Base-by-base conservation (phyloP, 2,797 vertebrate species). In the Pyrocephalus nanus region DNA sequence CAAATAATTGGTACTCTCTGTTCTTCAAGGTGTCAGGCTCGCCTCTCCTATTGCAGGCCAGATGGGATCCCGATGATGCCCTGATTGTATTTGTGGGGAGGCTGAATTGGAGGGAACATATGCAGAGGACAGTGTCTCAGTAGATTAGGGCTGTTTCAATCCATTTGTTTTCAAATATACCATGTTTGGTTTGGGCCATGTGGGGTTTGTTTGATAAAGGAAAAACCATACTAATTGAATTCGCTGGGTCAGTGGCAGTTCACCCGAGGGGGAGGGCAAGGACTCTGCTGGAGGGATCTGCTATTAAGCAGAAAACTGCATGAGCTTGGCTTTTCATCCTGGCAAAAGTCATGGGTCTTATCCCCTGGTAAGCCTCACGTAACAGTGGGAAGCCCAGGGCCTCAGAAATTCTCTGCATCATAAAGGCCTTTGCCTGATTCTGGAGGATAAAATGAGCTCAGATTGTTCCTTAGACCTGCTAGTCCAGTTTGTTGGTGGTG, bases 181-280 rank as follows among this genome's bases (percentile, higher is more conserved):
- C 57, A 17, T 91, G 95, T 96, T 97, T 96, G 61, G 91, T 95
- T 96, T 95, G 88, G 93, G 94, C 95, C 95, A 96, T 96, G 93
- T 96, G 95, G 92, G 88, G 80, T 60, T 96, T 96, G 93, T 96
- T 96, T 95, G 95, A 96, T 75, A 81, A 95, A 92, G 95, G 84
- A 95, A 94, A 83, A 82, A 73, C 71, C 83, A 29, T 23, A 22
- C 75, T 95, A 97, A 97, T 94, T 96, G 95, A 96, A 96, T 97
- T 96, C 69, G 0, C 94, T 78, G 95, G 96, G 95, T 96, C 94
- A 96, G 2, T 26, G 77, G 80, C 78, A 96, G 96, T 95, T 97
- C 96, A 96, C 73, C 61, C 40, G 0, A 36, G 53, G 58, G 81
- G 67, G 42, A 65, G 57, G 83, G 77, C 54, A 70, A 61, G 65